Conservation (phyloP, 1,140 invertebrate genomes). For the Drosophila serrata region DNA sequence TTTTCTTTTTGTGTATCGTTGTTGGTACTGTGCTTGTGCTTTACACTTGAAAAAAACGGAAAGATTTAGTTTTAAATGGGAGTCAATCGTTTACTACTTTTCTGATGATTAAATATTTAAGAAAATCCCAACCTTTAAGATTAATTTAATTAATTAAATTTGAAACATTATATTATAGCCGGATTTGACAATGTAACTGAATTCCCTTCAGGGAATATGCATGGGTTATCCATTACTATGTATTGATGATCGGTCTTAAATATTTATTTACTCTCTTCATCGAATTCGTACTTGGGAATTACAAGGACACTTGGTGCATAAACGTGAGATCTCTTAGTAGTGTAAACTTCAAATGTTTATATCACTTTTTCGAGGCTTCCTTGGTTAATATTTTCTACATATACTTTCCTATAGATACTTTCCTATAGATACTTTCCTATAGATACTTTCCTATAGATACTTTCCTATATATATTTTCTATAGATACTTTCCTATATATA, state of each 20-base stretch:
- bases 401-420: no score
- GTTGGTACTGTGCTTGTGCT: conserved; percentile 39
- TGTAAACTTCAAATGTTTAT: background rate
- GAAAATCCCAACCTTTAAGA: background rate
- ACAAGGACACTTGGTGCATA: background rate
- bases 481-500: no score
- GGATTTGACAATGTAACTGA: no score
- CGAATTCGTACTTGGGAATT: background rate
- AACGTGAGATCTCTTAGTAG: background rate
- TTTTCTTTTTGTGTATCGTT: conserved; percentile 37
- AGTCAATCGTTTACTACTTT: background rate
- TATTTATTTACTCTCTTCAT: no score
- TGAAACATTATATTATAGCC: background rate
- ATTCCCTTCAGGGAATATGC: background rate
- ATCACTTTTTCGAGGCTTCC: background rate
- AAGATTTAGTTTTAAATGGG: background rate
- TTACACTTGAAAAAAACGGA: background rate
- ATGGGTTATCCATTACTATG: background rate
- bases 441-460: no score
- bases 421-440: no score
- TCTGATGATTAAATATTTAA: background rate
- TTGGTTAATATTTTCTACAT: no score
- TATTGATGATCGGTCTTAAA: no score
- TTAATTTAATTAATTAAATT: background rate
- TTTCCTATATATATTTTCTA: no score